These are phyloP conservation scores for Leptopilina clavipes DNA, from an alignment of 1,140 invertebrate species.

Conservation along the genomic window DNA sequence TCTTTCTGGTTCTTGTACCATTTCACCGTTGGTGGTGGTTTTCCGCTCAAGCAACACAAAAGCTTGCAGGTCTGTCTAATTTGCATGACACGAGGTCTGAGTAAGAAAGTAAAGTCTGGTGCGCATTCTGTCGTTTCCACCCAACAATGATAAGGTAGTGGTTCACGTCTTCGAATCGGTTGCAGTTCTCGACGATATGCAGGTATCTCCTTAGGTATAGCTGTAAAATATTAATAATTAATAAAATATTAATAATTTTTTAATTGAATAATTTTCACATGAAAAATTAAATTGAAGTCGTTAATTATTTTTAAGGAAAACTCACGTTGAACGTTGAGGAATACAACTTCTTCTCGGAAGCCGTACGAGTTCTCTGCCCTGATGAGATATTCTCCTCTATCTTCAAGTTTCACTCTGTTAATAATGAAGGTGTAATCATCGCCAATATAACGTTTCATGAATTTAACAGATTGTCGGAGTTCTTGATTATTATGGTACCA, in stretches of 20 bases:
- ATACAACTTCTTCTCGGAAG: slow-evolving; percentile 95
- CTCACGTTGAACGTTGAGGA: slow-evolving; percentile 97
- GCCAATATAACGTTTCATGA: slow-evolving; percentile 97
- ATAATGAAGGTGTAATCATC: slow-evolving; percentile 99
- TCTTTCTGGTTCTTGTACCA: slow-evolving; percentile 96
- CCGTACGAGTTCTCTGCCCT: slow-evolving; percentile 98
- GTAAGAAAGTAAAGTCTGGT: slow-evolving; percentile 96
- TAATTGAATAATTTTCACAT: too few relatives aligned
- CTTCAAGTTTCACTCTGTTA: slow-evolving; percentile 94
- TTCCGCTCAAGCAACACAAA: slow-evolving; percentile 96
- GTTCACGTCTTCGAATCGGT: slow-evolving; percentile 84
- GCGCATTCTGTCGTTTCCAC: slow-evolving; percentile 91
- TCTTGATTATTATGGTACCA: slow-evolving; percentile 97
- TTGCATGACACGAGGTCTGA: slow-evolving; percentile 98
- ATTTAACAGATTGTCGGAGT: slow-evolving; percentile 97
- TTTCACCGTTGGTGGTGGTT: slow-evolving; percentile 92
- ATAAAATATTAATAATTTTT: slow-evolving; percentile 7
- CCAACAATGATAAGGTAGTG: slow-evolving; percentile 90
- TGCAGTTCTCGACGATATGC: slow-evolving; percentile 85
- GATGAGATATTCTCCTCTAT: slow-evolving; percentile 98
- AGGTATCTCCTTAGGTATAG: slow-evolving; percentile 87
- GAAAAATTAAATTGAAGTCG: neutral
- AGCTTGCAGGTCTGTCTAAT: slow-evolving; percentile 95
- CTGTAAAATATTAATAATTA: slow-evolving; percentile 69
- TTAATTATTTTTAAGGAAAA: slow-evolving; percentile 47